Evolutionary conservation across 2,797 vertebrate species (phyloP).

Genomic region (Rhinoraja longicauda): DNA sequence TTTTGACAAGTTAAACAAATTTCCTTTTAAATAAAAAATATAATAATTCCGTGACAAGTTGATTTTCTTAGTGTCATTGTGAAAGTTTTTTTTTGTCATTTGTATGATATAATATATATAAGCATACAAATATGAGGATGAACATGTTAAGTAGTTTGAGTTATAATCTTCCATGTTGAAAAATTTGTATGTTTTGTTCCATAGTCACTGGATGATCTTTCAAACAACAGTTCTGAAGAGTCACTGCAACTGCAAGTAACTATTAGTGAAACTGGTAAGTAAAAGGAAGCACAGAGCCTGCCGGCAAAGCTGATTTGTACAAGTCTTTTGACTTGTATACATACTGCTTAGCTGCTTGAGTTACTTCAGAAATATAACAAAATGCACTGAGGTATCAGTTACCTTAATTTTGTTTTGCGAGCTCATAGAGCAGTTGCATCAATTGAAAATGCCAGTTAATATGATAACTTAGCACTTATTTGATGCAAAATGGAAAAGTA

Average conservation of each 20-base stretch:
- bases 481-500: not conserved
- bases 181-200: slow-evolving; percentile 40
- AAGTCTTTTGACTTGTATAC: not conserved
- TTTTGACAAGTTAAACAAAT: not conserved
- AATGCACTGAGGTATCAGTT: not conserved
- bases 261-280: slow-evolving; percentile 94
- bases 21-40: not conserved
- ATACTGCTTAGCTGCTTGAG: not conserved
- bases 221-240: slow-evolving; percentile 80
- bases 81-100: not conserved
- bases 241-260: slow-evolving; percentile 79
- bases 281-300: slow-evolving; percentile 11
- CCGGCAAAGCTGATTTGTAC: not conserved
- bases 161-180: slow-evolving; percentile 41
- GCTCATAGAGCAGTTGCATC: not conserved
- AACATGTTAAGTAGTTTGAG: not conserved
- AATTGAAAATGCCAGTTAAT: not conserved
- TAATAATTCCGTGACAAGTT: not conserved
- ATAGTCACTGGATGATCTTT: slow-evolving; percentile 92
- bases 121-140: not conserved
- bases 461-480: no score
- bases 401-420: not conserved
- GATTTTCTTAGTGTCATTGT: not conserved
- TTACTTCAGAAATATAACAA: not conserved
- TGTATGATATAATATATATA: not conserved